Base-by-base conservation (phyloP, 2,888 invertebrate species). In the Scaptomyza tumidula region DNA sequence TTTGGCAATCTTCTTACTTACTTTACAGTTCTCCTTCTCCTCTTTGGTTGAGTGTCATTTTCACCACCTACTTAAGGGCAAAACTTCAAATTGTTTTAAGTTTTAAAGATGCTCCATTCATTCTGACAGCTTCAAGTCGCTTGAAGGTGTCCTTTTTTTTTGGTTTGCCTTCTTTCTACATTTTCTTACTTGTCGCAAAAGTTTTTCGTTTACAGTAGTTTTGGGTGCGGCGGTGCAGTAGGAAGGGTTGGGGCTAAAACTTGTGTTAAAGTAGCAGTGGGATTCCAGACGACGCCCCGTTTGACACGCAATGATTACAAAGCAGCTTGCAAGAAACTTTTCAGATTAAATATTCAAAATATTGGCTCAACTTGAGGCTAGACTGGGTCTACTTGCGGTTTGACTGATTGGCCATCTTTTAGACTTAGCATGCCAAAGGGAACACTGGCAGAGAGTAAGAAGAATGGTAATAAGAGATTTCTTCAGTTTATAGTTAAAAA, bases 251-350 rank as follows among this genome's bases (percentile, higher is more conserved):
- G 67, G 59, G 37, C 41, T 33, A 6, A 19, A 49, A 65, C 57
- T 65, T 53, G 35, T 13, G 35, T 35, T 35, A 50, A 50, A 50
- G 50, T 50, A 19, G 49, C 49, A 52, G 11, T 35, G 27, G 37
- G 39, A 39, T 39, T 48, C 19, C 24, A 19, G 53, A 14, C 9
- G 13, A 44, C 41, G 35, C 33, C 46, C 46, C 33, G 50, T 55
- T 56, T 58, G 78, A 67, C 75, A 78, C 54, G 65, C 71, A 61
- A 86, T 82, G 86, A 86, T 82, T 86, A 82, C 83, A 79, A 74
- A 72, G 69, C 72, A 74, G 66, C 65, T 70, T 76, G 11, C 35
- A 48, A 75, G 78, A 75, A 75, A 75, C 66, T 82, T 79, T 71
- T 3, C 71, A 75, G 79, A 83, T 86, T 82, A 83, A 82, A 83